phyloP scores from a whole-genome alignment of 2,888 invertebrate species.

The Ichneumon xanthorius region DNA sequence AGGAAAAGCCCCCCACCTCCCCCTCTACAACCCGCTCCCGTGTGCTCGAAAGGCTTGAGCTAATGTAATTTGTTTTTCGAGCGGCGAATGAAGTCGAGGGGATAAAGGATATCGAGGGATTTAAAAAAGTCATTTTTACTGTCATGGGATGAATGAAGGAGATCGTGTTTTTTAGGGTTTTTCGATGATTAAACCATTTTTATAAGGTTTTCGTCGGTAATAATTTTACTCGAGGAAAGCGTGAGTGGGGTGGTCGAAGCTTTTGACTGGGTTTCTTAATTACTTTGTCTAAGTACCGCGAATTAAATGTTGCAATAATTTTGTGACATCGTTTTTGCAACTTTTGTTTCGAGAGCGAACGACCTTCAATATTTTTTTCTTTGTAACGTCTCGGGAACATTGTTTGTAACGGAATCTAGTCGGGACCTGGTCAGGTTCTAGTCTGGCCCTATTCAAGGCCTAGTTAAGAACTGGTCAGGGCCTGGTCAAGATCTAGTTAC shows the following conservation, averaged over 20 bases:
- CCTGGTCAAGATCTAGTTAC: too few species aligned
- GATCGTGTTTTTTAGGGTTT: background rate
- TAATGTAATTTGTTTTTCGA: constrained; percentile 13
- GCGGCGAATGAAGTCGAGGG: background rate
- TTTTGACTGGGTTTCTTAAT: too few species aligned
- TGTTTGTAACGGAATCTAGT: too few species aligned
- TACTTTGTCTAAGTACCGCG: too few species aligned
- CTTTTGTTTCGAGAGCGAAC: background rate
- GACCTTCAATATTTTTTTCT: background rate
- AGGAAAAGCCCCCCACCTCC: constrained; percentile 1
- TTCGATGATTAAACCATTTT: background rate
- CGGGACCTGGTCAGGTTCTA: too few species aligned
- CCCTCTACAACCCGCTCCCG: background rate
- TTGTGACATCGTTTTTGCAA: background rate
- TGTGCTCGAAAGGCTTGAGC: background rate
- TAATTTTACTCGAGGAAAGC: background rate
- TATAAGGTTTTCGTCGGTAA: background rate
- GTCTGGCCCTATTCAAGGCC: too few species aligned
- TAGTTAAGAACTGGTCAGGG: too few species aligned
- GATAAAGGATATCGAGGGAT: background rate
- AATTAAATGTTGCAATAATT: background rate
- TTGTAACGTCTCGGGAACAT: background rate
- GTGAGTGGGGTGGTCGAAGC: background rate
- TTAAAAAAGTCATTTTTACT: background rate
- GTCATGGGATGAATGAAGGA: background rate